Conservation (phyloP, 1,140 invertebrate species). For the Drosophila ercepeae region DNA sequence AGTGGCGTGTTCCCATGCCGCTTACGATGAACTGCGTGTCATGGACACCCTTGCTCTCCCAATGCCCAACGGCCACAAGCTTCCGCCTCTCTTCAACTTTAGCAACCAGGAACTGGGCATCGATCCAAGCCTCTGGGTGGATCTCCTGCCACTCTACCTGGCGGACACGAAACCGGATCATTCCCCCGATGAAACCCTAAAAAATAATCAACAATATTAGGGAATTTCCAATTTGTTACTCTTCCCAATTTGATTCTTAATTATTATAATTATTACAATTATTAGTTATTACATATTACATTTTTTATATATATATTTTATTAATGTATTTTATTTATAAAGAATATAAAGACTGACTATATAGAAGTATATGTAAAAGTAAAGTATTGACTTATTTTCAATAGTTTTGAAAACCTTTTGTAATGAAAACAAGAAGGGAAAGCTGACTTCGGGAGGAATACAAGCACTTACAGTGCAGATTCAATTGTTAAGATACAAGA, state of each 20-base stretch:
- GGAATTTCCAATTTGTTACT: background rate
- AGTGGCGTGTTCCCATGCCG: constrained; percentile 30
- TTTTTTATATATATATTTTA: background rate
- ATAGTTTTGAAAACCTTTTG: too few relatives aligned
- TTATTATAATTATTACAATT: too few relatives aligned
- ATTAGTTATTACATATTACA: too few relatives aligned
- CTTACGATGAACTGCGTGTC: constrained; percentile 40
- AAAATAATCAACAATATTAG: background rate
- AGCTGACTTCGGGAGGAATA: too few relatives aligned
- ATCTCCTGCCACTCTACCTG: constrained; percentile 39
- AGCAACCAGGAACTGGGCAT: constrained; percentile 21
- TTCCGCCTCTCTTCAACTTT: constrained; percentile 58
- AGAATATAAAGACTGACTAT: too few relatives aligned
- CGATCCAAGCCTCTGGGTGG: constrained; percentile 17
- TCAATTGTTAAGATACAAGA: too few relatives aligned
- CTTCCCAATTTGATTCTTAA: too few relatives aligned
- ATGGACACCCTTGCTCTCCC: constrained; percentile 26
- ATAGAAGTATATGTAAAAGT: too few relatives aligned
- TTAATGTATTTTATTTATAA: too few relatives aligned
- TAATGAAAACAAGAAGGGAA: too few relatives aligned
- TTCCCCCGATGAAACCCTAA: background rate
- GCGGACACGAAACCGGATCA: background rate
- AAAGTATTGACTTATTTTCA: too few relatives aligned
- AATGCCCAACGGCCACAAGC: constrained; percentile 47
- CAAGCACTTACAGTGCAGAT: too few relatives aligned